These are phyloP conservation scores for Odontamblyopus rebecca DNA, from an alignment of 2,797 vertebrate species.

Conservation along the genomic window DNA sequence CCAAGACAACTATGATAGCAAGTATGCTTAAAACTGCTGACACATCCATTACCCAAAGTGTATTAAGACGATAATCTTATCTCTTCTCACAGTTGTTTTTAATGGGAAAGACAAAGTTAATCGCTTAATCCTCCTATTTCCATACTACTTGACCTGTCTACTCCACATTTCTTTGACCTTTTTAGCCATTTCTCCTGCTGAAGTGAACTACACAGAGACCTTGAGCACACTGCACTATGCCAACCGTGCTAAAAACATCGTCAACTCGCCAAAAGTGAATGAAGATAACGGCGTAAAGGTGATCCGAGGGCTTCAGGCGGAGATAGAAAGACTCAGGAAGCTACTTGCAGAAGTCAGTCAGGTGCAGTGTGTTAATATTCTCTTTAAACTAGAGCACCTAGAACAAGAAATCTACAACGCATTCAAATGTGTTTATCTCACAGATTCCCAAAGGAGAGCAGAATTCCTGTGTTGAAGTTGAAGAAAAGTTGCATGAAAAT, in stretches of 20 bases:
- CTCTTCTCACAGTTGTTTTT: conserved; percentile 10
- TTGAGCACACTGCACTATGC: conserved; percentile 94
- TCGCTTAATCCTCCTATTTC: not conserved
- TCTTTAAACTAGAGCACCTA: conserved; percentile 4
- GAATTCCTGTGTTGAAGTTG: conserved; percentile 84
- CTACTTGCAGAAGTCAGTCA: conserved; percentile 88
- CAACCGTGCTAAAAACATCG: conserved; percentile 93
- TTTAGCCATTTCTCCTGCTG: conserved; percentile 91
- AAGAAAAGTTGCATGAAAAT: conserved; percentile 90
- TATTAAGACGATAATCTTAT: not conserved
- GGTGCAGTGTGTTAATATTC: conserved; percentile 64
- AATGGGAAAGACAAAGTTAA: not conserved
- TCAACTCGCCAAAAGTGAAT: conserved; percentile 94
- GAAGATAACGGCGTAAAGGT: conserved; percentile 90
- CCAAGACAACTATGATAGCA: conserved; percentile 95
- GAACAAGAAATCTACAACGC: not conserved
- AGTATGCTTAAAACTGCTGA: conserved; percentile 79
- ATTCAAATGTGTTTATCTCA: conserved; percentile 16
- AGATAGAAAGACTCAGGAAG: conserved; percentile 72
- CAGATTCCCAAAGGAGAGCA: conserved; percentile 84
- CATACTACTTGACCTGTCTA: conserved; percentile 5
- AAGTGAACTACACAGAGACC: conserved; percentile 93
- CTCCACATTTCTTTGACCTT: conserved; percentile 3
- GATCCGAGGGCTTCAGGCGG: conserved; percentile 83
- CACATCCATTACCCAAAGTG: conserved; percentile 1